These are phyloP conservation scores for Volucella inanis DNA, from an alignment of 2,888 invertebrate species.

Conservation along the genomic window DNA sequence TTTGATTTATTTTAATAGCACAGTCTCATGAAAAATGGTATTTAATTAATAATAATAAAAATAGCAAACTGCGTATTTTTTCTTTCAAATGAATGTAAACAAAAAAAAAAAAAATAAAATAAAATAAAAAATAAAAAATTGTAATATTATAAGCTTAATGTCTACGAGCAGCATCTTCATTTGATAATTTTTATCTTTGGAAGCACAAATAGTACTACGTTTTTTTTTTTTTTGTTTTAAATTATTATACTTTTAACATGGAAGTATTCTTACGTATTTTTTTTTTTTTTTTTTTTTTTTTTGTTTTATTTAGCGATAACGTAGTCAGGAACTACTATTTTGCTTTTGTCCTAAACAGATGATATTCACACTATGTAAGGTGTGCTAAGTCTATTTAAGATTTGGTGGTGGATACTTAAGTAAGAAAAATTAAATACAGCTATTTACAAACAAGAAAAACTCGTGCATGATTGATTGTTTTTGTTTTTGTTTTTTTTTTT, in stretches of 20 bases:
- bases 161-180: slow-evolving; percentile 73
- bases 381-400: slow-evolving; percentile 54
- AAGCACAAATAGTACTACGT: slow-evolving; percentile 73
- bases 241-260: slow-evolving; percentile 2
- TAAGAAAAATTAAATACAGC: slow-evolving; percentile 37
- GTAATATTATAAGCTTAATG: slow-evolving; percentile 59
- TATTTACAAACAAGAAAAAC: slow-evolving; percentile 61
- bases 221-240: slow-evolving; percentile 11
- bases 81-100: slow-evolving; percentile 54
- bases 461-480: slow-evolving; percentile 51
- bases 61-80: slow-evolving; percentile 59
- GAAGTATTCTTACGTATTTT: slow-evolving; percentile 17
- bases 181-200: slow-evolving; percentile 74
- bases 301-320: slow-evolving; percentile 30
- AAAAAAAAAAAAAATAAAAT: slow-evolving; percentile 37
- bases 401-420: slow-evolving; percentile 60
- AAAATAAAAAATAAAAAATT: slow-evolving; percentile 19
- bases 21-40: slow-evolving; percentile 72
- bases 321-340: slow-evolving; percentile 61
- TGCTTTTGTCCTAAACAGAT: slow-evolving; percentile 52
- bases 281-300: slow-evolving; percentile 2
- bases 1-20: slow-evolving; percentile 67
- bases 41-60: slow-evolving; percentile 53
- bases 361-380: slow-evolving; percentile 43
- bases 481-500: not conserved